A percentile compares a stretch with the other conserved stretches of the same genome.
Evolutionary conservation across 2,113 vertebrate species (phyloP).

Genomic region (Ceyx cyanopectus): DNA sequence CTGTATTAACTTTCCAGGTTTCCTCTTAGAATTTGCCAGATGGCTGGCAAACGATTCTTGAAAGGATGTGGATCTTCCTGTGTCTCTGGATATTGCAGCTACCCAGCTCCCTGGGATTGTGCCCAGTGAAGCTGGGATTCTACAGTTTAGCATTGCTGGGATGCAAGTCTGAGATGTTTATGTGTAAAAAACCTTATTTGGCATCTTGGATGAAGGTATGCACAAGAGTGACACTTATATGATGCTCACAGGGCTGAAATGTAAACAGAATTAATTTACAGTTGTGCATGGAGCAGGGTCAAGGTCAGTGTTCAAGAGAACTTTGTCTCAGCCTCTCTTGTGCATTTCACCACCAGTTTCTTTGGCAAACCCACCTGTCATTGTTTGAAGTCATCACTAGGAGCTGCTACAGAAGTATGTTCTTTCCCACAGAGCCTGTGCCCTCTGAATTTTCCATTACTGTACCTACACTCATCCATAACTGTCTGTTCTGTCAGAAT

Average conservation of each 20-base stretch:
- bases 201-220: not conserved
- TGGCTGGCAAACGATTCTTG: not conserved
- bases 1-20: not conserved
- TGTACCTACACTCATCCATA: constrained; percentile 18
- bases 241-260: not conserved
- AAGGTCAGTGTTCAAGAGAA: not conserved
- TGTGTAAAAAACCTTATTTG: not conserved
- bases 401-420: not conserved
- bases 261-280: not conserved
- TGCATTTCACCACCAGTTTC: not conserved
- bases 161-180: not conserved
- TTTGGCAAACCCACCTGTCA: not conserved
- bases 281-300: not conserved
- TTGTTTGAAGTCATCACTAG: not conserved
- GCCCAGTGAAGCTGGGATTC: not conserved
- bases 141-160: not conserved
- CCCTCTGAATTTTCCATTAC: constrained; percentile 32
- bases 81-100: not conserved
- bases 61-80: not conserved
- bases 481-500: constrained; percentile 36
- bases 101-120: not conserved
- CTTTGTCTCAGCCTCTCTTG: not conserved
- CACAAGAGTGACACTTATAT: not conserved
- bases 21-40: not conserved
- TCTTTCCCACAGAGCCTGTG: not conserved